Evolutionary conservation across 2,888 invertebrate species (phyloP), one percentile per base, ranked within the genome.

Genomic region (Cacoxenus indagator): DNA sequence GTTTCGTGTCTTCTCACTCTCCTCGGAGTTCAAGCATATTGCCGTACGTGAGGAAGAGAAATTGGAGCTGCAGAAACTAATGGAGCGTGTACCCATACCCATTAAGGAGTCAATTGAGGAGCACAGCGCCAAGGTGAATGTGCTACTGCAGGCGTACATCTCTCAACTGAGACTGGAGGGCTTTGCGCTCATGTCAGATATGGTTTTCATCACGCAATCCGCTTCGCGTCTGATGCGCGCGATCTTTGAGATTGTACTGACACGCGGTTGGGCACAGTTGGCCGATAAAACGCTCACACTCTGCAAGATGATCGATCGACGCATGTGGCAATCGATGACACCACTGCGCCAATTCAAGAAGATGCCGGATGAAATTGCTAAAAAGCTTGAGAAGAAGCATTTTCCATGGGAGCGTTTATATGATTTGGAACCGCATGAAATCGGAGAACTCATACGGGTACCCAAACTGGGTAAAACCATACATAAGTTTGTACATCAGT

Each of bases 301-400:
- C 5, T 98, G 98, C 89, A 99, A 99, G 89, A 99, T 99, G 99
- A 97, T 99, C 70, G 98, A 99, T 87, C 92, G 97, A 0, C 91
- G 99, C 37, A 98, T 99, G 98, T 99, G 99, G 99, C 98, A 99
- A 87, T 98, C 98, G 0, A 98, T 99, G 98, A 98, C 97, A 1
- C 99, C 99, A 1, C 89, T 99, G 14, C 84, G 99, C 14, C 99
- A 99, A 87, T 99, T 99, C 86, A 92, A 95, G 75, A 99, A 98
- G 87, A 97, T 98, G 92, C 99, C 97, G 0, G 97, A 97, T 84
- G 98, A 98, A 90, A 94, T 96, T 19, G 93, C 99, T 8, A 96
- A 97, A 85, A 98, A 99, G 86, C 92, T 99, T 27, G 99, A 99
- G 86, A 99, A 99, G 91, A 99, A 99, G 81, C 95, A 95, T 86